Conservation (phyloP, 2,888 invertebrate species). For the Hirtodrosophila confusa region DNA sequence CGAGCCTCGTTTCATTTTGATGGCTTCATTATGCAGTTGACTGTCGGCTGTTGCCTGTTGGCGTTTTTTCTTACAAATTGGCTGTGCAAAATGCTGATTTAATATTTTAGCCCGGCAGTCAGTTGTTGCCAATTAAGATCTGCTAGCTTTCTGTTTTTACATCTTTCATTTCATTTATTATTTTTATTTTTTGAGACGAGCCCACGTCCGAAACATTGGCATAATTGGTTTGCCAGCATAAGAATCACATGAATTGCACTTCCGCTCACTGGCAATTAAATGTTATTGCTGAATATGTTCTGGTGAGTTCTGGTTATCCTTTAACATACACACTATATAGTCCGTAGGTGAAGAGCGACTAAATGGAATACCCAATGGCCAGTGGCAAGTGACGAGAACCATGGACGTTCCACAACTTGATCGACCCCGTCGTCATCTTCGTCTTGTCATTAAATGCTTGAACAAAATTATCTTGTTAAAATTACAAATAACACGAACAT, state of each 20-base stretch:
- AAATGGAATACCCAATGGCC: constrained; percentile 60
- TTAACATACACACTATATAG: constrained; percentile 19
- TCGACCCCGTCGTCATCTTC: constrained; percentile 15
- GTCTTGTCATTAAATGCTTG: constrained; percentile 82
- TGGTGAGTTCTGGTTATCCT: constrained; percentile 57
- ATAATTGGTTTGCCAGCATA: constrained; percentile 75
- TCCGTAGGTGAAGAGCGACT: constrained; percentile 29
- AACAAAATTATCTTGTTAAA: constrained; percentile 84
- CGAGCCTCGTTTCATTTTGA: constrained; percentile 50
- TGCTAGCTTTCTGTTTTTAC: constrained; percentile 31
- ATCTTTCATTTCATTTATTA: not conserved
- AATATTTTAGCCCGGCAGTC: constrained; percentile 59
- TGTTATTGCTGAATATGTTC: constrained; percentile 37
- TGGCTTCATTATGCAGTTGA: constrained; percentile 76
- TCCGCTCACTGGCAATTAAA: constrained; percentile 73
- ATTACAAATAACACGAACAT: constrained; percentile 84
- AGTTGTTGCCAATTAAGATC: constrained; percentile 71
- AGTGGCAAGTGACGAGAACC: constrained; percentile 31
- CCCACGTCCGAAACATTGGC: constrained; percentile 45
- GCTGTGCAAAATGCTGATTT: constrained; percentile 74
- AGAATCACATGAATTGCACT: constrained; percentile 78
- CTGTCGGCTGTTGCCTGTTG: constrained; percentile 30
- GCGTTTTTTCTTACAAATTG: constrained; percentile 75
- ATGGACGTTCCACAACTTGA: constrained; percentile 25
- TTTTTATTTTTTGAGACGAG: constrained; percentile 14